Percentiles rank a stretch among this genome's conserved stretches.
These are phyloP conservation scores for Melikaiella ostensackeni DNA, from an alignment of 2,888 invertebrate genomes.

Conservation along the genomic window DNA sequence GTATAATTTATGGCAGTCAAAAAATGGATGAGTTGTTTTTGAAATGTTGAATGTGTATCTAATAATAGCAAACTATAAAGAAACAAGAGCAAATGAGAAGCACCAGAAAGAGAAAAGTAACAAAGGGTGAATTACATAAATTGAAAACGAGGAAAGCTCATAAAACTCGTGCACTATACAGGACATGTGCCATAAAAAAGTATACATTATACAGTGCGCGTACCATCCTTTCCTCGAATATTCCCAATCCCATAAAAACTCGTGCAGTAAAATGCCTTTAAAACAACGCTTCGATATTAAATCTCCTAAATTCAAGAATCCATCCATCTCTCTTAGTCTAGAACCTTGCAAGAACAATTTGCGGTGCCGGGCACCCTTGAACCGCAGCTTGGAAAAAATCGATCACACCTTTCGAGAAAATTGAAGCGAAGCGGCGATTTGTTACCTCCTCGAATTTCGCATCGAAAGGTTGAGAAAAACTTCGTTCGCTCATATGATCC, in stretches of 20 bases:
- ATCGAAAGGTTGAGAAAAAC: background rate
- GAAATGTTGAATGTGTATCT: background rate
- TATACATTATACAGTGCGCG: background rate
- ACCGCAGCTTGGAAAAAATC: conserved; percentile 37
- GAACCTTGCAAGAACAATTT: conserved; percentile 18
- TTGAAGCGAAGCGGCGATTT: conserved; percentile 35
- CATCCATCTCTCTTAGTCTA: conserved; percentile 19
- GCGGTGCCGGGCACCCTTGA: conserved; percentile 36
- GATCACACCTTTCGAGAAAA: conserved; percentile 39
- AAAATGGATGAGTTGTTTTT: background rate
- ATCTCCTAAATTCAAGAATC: background rate
- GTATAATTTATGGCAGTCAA: background rate
- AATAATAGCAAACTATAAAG: background rate
- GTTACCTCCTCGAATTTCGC: conserved; percentile 19
- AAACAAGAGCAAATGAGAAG: background rate
- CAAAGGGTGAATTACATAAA: conserved; percentile 7
- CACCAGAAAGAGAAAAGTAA: background rate
- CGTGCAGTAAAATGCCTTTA: background rate
- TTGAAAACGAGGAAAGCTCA: conserved; percentile 28
- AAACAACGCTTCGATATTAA: background rate
- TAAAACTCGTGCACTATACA: conserved; percentile 27
- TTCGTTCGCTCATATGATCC: background rate
- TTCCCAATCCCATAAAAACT: background rate
- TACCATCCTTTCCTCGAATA: conserved; percentile 2
- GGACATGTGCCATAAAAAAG: conserved; percentile 19